Evolutionary conservation across 2,888 invertebrate genomes (phyloP), one percentile per base, ranked within the genome.

Genomic region (Andrena dorsata): DNA sequence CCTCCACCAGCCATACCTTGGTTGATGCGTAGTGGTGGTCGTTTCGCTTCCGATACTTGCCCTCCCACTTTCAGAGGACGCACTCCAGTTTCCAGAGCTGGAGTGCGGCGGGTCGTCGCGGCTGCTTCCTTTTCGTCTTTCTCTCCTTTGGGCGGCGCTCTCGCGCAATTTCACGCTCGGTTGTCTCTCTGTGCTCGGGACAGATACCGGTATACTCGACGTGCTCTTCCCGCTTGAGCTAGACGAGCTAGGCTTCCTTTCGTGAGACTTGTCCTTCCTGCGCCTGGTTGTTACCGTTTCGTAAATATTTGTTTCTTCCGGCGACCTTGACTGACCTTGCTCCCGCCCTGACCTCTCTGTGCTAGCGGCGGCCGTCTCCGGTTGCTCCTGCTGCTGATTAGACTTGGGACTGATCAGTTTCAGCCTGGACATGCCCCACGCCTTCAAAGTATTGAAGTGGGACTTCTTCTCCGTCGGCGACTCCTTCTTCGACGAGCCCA

Each of bases 41-140:
- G 97, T 97, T 94, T 97, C 97, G 66, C 97, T 97, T 83, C 97
- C 97, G 80, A 98, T 97, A 73, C 97, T 97, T 5, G 97, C 97
- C 82, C 98, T 95, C 26, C 98, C 98, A 72, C 97, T 98, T 93
- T 98, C 98, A 0, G 98, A 98, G 92, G 98, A 98, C 1, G 98
- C 98, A 87, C 98, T 98, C 98, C 98, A 98, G 94, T 98, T 98
- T 53, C 98, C 98, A 90, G 97, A 97, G 16, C 98, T 98, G 1
- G 98, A 98, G 94, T 98, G 97, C 49, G 97, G 97, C 91, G 98
- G 97, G 84, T 98, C 98, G 93, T 96, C 97, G 72, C 94, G 94
- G 61, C 95, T 95, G 63, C 95, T 94, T 23, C 96, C 96, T 51
- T 95, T 95, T 82, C 97, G 95, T 80, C 97, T 95, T 90, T 96